These are phyloP conservation scores for Leptinotarsa undecemlineata DNA, from an alignment of 1,140 invertebrate species.

Conservation along the genomic window DNA sequence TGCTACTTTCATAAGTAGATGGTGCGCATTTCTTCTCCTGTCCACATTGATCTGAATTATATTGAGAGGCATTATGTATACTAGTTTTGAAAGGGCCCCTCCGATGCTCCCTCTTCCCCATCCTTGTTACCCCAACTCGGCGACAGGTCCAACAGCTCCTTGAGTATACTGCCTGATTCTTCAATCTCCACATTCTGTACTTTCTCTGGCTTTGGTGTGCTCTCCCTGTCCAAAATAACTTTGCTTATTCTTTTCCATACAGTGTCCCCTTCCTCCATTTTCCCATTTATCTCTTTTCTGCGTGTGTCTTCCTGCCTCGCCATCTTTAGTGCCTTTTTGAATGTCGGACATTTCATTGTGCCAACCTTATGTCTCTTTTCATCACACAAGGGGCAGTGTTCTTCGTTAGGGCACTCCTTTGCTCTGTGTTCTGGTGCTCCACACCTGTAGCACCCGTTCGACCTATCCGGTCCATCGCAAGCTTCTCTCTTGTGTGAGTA, in stretches of 20 bases:
- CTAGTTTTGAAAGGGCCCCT: too few species aligned
- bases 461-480: slow-evolving; percentile 30
- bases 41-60: slow-evolving; percentile 18
- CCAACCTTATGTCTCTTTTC: not conserved
- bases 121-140: too few species aligned
- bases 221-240: too few species aligned
- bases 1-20: not conserved
- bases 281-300: not conserved
- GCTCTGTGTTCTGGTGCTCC: slow-evolving; percentile 25
- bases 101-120: too few species aligned
- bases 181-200: too few species aligned
- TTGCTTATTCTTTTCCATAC: too few species aligned
- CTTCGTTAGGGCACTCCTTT: slow-evolving; percentile 14
- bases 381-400: slow-evolving; percentile 19
- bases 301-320: not conserved
- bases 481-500: slow-evolving; percentile 25
- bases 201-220: too few species aligned
- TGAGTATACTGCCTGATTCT: too few species aligned
- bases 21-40: slow-evolving; percentile 14
- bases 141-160: too few species aligned
- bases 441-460: slow-evolving; percentile 31
- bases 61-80: not conserved
- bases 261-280: too few species aligned
- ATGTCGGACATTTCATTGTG: slow-evolving; percentile 7
- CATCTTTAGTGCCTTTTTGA: slow-evolving; percentile 11